These are phyloP conservation scores for Patagioenas fasciata DNA, from an alignment of 2,113 vertebrate genomes.

Conservation along the genomic window DNA sequence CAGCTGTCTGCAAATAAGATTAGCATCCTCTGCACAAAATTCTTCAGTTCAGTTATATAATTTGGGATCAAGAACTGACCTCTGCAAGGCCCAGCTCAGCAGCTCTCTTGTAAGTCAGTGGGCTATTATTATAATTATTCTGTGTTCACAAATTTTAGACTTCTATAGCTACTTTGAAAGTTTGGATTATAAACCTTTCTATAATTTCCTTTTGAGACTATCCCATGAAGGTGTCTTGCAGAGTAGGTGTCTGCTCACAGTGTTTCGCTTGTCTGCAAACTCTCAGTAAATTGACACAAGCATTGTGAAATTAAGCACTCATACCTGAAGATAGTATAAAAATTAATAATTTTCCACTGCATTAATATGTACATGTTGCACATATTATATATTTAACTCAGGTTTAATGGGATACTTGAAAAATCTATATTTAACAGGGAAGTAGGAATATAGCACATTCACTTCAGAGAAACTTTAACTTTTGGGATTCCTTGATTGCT, in stretches of 20 bases:
- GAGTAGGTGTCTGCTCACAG: background rate
- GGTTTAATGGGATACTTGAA: conserved; percentile 53
- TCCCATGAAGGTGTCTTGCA: background rate
- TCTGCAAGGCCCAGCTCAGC: background rate
- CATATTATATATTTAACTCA: conserved; percentile 38
- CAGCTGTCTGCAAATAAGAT: background rate
- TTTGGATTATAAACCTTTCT: background rate
- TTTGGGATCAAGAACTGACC: conserved; percentile 1
- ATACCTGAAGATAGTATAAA: conserved; percentile 35
- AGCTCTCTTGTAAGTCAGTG: background rate
- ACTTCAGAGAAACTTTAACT: conserved; percentile 49
- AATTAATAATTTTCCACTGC: conserved; percentile 47
- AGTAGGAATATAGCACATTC: conserved; percentile 28
- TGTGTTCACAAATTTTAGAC: background rate
- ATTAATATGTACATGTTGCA: conserved; percentile 43
- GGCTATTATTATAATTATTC: background rate
- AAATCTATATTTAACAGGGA: conserved; percentile 63
- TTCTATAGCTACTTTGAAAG: background rate
- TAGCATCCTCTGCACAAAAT: background rate
- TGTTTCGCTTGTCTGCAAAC: background rate
- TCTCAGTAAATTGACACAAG: conserved; percentile 1
- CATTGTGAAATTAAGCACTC: conserved; percentile 49
- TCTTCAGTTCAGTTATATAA: background rate
- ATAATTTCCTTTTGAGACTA: background rate
- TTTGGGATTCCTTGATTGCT: conserved; percentile 57